Evolutionary conservation across 2,113 vertebrate genomes (phyloP).

Genomic region (Petrocephalus zakoni): DNA sequence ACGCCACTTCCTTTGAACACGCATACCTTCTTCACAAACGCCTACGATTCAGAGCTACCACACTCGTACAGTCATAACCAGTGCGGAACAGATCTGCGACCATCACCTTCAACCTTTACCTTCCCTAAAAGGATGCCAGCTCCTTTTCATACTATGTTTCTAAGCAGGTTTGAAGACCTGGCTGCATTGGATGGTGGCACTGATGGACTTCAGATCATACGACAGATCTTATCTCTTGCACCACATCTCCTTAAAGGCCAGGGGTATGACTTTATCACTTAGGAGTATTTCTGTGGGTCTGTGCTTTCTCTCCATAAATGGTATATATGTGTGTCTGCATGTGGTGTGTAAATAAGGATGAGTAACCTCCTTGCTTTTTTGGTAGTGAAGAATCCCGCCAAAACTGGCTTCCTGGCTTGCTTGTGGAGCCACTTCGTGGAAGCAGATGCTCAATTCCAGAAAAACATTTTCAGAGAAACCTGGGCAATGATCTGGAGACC

Average conservation of each 20-base stretch:
- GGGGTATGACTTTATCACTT: conserved; percentile 62
- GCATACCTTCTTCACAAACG: background rate
- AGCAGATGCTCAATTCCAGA: background rate
- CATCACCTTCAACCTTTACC: background rate
- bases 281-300: background rate
- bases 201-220: conserved; percentile 78
- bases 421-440: conserved; percentile 19
- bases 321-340: background rate
- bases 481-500: conserved; percentile 1
- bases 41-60: background rate
- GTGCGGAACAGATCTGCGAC: background rate
- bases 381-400: conserved; percentile 27
- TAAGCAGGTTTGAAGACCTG: conserved; percentile 78
- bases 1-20: background rate
- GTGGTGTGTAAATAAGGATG: background rate
- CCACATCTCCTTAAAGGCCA: conserved; percentile 65
- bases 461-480: conserved; percentile 30
- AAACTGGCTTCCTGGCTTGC: conserved; percentile 30
- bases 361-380: background rate
- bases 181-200: conserved; percentile 80
- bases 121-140: no score
- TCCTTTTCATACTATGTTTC: background rate
- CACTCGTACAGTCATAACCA: background rate
- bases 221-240: conserved; percentile 69
- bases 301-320: background rate